Base-by-base conservation (phyloP, 2,113 vertebrate species). In the Lepus americanus region DNA sequence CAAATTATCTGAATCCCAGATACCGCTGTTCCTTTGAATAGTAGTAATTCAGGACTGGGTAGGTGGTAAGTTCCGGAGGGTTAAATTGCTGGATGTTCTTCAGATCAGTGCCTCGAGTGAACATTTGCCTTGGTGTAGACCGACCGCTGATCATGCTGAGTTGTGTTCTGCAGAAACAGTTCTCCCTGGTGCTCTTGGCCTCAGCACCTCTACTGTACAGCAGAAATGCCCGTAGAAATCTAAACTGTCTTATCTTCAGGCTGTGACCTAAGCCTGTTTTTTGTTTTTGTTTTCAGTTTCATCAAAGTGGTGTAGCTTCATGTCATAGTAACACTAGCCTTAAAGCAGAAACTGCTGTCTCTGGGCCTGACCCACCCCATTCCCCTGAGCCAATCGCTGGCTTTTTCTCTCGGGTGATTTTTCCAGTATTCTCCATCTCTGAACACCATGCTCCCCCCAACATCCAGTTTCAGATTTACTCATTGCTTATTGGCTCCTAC, bases 1-100 rank as follows among this genome's bases (percentile, higher is more conserved):
- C 63, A 87, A 81, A 94, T 95, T 89, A 96, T 90, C 90, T 73
- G 87, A 90, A 74, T 95, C 80, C 90, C 63, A 90, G 33, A 95
- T 86, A 86, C 77, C 78, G 92, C 79, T 59, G 51, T 91, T 94
- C 70, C 13, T 81, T 79, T 36, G 44, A 89, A 83, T 96, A 55
- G 69, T 90, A 33, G 82, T 74, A 79, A 82, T 92, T 92, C 78
- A 78, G 74, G 74, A 88, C 70, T 76, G 76, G 19, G 31, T 73
- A 95, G 95, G 92, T 95, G 88, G 92, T 90, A 88, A 85, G 63
- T 94, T 92, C 74, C 6, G 29, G 61, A 96, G 31, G 74, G 70
- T 85, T 82, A 51, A 73, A 63, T 96, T 94, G 66, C 36, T 55
- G 88, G 44, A 33, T 91, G 90, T 70, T 89, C 64, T 89, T 93